A percentile compares a stretch with the other conserved stretches of the same genome.
phyloP scores from a whole-genome alignment of 2,797 vertebrate species.

The Alectoris magna region DNA sequence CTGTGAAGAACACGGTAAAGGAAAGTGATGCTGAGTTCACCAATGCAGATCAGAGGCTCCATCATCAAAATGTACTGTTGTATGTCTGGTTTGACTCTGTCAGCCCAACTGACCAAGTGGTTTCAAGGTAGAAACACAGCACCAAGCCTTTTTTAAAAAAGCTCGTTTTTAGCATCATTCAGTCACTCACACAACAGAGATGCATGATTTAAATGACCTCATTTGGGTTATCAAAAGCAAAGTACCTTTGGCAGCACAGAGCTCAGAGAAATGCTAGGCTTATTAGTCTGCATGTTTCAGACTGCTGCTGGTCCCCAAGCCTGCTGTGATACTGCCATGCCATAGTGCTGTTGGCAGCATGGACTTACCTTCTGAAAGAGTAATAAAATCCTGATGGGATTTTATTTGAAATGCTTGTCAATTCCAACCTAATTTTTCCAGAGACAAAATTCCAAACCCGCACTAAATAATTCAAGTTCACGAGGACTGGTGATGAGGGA shows the following conservation, averaged over 20 bases:
- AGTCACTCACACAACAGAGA: neutral
- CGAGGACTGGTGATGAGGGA: neutral
- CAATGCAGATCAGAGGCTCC: neutral
- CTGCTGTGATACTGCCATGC: no score
- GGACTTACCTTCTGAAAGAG: neutral
- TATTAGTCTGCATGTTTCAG: neutral
- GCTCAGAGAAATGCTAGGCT: neutral
- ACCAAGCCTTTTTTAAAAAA: neutral
- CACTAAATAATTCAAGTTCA: neutral
- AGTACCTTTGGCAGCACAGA: neutral
- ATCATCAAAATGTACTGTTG: accelerated
- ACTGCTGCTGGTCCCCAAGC: neutral
- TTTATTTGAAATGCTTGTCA: neutral
- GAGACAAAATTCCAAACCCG: neutral
- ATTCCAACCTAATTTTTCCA: neutral
- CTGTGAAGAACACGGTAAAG: neutral
- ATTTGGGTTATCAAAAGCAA: neutral
- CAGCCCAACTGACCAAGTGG: neutral
- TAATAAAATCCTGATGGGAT: neutral
- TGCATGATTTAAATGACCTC: accelerated
- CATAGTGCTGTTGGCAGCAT: accelerated
- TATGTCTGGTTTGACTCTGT: neutral
- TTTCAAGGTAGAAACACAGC: neutral
- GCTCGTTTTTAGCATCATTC: neutral
- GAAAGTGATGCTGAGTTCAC: neutral